These are phyloP conservation scores for Poecile montanus DNA, from an alignment of 2,797 vertebrate species.

Conservation along the genomic window DNA sequence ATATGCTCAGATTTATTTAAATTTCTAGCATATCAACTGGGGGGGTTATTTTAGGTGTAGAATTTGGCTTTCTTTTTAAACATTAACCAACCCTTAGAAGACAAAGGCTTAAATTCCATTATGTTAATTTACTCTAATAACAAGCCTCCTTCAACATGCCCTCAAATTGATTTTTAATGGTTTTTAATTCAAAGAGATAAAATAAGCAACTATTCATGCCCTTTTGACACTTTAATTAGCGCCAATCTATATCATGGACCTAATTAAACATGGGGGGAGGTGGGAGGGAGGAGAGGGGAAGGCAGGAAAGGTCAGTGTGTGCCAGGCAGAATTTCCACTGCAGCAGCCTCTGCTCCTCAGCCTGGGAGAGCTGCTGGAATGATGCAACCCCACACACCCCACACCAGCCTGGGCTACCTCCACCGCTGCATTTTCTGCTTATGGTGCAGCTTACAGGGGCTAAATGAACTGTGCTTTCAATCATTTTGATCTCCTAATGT, in stretches of 20 bases:
- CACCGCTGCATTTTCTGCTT: neutral
- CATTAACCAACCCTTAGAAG: neutral
- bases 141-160: slow-evolving; percentile 44
- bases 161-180: slow-evolving; percentile 66
- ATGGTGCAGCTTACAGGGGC: neutral
- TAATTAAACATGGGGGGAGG: slow-evolving; percentile 34
- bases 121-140: slow-evolving; percentile 58
- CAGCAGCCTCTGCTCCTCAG: neutral
- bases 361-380: neutral
- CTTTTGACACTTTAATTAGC: slow-evolving; percentile 58
- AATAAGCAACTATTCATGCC: slow-evolving; percentile 48
- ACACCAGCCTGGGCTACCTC: fast-evolving
- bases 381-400: neutral
- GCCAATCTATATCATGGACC: slow-evolving; percentile 3
- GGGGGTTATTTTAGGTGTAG: neutral
- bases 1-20: neutral
- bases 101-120: slow-evolving; percentile 33
- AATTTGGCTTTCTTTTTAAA: neutral
- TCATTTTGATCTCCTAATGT: neutral
- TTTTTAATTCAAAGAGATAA: slow-evolving; percentile 63
- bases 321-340: neutral
- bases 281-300: neutral
- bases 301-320: slow-evolving; percentile 4
- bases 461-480: neutral
- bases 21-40: neutral